These are phyloP conservation scores for Axinella damicornis DNA, from an alignment of 37 sponge, comb jelly and placozoan genomes.

Conservation along the genomic window DNA sequence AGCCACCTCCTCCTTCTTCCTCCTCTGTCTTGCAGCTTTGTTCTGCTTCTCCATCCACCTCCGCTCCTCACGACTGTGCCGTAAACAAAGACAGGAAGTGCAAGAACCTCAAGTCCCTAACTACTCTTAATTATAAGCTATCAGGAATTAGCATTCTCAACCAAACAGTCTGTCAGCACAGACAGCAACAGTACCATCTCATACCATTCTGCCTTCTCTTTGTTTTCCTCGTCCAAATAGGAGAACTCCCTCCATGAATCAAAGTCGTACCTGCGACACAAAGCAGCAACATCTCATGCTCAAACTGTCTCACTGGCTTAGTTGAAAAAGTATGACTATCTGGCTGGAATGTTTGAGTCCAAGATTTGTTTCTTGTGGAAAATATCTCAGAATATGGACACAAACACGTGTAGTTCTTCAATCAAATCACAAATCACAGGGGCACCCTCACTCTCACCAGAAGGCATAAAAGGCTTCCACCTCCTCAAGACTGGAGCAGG, in stretches of 20 bases:
- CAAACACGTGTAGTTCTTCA: no score
- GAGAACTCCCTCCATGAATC: constrained; percentile 98
- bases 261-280: constrained; percentile 79
- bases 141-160: no score
- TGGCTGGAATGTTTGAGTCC: no score
- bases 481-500: constrained; percentile 57
- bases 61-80: constrained; percentile 89
- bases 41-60: constrained; percentile 96
- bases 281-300: not conserved
- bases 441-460: constrained; percentile 83
- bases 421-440: no score
- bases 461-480: constrained; percentile 89
- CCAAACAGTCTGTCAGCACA: no score
- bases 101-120: no score
- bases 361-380: no score
- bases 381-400: no score
- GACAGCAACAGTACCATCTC: not conserved
- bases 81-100: not conserved
- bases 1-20: constrained; percentile 86
- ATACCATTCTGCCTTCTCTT: constrained; percentile 92
- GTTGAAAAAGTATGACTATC: no score
- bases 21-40: constrained; percentile 82
- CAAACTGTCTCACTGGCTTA: not conserved
- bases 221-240: constrained; percentile 92
- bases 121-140: no score